These are phyloP conservation scores for Phasianus colchicus DNA, from an alignment of 2,113 vertebrate species.

Conservation along the genomic window DNA sequence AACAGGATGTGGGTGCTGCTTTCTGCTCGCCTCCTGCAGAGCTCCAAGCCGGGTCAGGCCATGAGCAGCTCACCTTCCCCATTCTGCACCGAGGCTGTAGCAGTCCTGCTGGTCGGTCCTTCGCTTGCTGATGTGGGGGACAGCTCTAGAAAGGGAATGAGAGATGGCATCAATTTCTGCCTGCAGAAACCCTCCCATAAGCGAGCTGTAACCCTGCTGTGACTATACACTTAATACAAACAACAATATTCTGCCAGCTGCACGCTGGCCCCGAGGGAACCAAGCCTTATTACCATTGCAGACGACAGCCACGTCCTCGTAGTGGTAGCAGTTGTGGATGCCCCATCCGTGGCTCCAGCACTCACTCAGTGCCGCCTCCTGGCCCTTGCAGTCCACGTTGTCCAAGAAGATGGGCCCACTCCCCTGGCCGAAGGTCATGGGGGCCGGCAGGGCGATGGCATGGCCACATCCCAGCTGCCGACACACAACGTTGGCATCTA, in stretches of 20 bases:
- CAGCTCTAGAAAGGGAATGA: constrained; percentile 76
- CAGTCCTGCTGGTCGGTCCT: constrained; percentile 61
- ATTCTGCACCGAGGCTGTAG: constrained; percentile 43
- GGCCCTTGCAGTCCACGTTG: constrained; percentile 93
- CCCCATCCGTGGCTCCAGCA: constrained; percentile 93
- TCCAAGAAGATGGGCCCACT: constrained; percentile 89
- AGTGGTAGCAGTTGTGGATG: constrained; percentile 97
- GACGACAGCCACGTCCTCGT: constrained; percentile 91
- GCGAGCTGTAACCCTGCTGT: neutral
- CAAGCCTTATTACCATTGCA: constrained; percentile 83
- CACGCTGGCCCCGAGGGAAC: neutral
- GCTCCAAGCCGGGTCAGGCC: no score
- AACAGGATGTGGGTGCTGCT: neutral
- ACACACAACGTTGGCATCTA: constrained; percentile 94
- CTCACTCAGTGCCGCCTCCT: constrained; percentile 85
- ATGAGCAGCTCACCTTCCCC: constrained; percentile 75
- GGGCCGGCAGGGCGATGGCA: constrained; percentile 80
- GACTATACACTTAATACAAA: neutral
- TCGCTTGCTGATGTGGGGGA: constrained; percentile 59
- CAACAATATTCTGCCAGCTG: neutral
- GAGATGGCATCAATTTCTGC: neutral
- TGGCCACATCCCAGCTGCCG: constrained; percentile 89
- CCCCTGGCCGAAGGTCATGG: constrained; percentile 89
- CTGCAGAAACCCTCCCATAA: accelerated
- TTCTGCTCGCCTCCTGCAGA: neutral